Base-by-base conservation (phyloP, 2,113 vertebrate genomes). In the Pseudorectes ferrugineus region DNA sequence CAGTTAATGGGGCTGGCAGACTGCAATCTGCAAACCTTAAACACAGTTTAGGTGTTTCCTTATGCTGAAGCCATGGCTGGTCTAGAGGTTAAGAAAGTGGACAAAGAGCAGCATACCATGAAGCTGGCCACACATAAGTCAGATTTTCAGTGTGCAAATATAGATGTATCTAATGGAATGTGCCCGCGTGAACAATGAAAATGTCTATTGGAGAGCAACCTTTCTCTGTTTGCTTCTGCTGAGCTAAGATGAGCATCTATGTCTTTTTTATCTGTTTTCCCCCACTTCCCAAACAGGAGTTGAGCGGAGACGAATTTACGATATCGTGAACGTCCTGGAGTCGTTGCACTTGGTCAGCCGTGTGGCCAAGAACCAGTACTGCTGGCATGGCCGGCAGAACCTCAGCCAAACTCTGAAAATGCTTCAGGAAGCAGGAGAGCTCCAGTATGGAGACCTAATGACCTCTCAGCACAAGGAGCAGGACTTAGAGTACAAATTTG, bases 251-350 rank as follows among this genome's bases (percentile, higher is more conserved):
- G 11, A 85, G 10, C 17, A 40, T 79, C 28, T 75, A 5, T 52
- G 28, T 75, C 35, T 82, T 42, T 66, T 71, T 84, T 76, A 21
- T 72, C 85, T 73, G 28, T 17, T 36, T 5, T 14, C 9, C 9
- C 54, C 57, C 16, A 26, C 57, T 55, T 35, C 75, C 73, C 54
- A 72, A 84, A 70, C 95, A 99, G 99, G 99, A 22, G 99, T 99
- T 81, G 99, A 99, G 80, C 98, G 99, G 23, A 98, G 99, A 52
- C 98, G 99, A 4, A 99, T 99, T 97, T 99, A 99, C 0, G 99
- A 99, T 96, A 99, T 99, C 7, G 98, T 99, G 59, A 99, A 99
- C 0, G 99, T 99, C 74, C 96, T 99, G 92, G 99, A 99, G 97
- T 99, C 99, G 0, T 84, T 99, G 88, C 98, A 98, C 22, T 98